Evolutionary conservation across 2,888 invertebrate species (phyloP).

Genomic region (Embidobia sp.): DNA sequence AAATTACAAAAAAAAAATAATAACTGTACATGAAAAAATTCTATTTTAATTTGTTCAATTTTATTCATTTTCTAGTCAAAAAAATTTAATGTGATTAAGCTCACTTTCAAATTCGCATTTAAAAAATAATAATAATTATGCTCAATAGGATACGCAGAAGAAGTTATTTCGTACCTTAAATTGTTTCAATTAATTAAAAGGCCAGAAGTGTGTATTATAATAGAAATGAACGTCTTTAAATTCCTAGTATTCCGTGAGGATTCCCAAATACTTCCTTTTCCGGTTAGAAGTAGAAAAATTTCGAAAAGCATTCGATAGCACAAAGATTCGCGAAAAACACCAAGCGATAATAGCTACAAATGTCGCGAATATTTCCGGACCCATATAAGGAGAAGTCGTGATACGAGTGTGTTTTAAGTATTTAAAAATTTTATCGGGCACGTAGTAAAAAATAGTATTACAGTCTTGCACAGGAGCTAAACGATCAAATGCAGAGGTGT

Average conservation of each 20-base stretch:
- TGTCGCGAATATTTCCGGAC: constrained; percentile 57
- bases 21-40: too few relatives aligned
- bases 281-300: constrained; percentile 34
- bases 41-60: too few relatives aligned
- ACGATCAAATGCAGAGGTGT: neutral
- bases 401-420: constrained; percentile 43
- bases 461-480: constrained; percentile 2
- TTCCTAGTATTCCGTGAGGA: constrained; percentile 12
- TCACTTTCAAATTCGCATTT: too few relatives aligned
- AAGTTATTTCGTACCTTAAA: too few relatives aligned
- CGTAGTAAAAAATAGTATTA: constrained; percentile 10
- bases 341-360: constrained; percentile 56
- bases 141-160: too few relatives aligned
- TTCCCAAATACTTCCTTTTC: constrained; percentile 48
- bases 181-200: too few relatives aligned
- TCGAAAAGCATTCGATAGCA: constrained; percentile 38
- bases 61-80: too few relatives aligned
- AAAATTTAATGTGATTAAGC: too few relatives aligned
- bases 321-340: constrained; percentile 55
- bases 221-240: too few relatives aligned
- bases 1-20: too few relatives aligned
- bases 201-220: too few relatives aligned
- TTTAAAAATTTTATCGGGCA: constrained; percentile 47
- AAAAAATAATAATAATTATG: too few relatives aligned
- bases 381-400: constrained; percentile 55